Base-by-base conservation (phyloP, 2,888 invertebrate genomes). In the Apomyelois bistriatella region DNA sequence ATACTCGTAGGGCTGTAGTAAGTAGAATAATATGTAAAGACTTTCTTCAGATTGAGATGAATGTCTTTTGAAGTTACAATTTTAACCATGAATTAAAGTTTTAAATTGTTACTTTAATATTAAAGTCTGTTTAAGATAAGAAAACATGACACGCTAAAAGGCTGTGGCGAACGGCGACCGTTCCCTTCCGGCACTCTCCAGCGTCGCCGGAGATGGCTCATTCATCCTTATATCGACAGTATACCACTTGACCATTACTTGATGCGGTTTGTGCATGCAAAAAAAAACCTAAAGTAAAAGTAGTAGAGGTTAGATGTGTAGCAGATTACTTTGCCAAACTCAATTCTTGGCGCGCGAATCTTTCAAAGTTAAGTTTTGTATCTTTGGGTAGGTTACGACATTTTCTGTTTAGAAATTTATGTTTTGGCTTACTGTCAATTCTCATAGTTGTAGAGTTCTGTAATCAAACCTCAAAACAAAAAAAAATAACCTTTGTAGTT, bases 191-290 rank as follows among this genome's bases (percentile, higher is more conserved):
- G 82, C 77, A 77, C 77, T 79, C 64, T 63, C 68, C 67, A 59
- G 63, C 59, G 61, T 58, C 60, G 59, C 77, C 79, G 82, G 82
- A 83, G 81, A 83, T 82, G 79, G 80, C 67, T 79, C 68, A 82
- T 82, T 82, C 82, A 79, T 82, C 73, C 65, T 64, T 54, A 73
- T 70, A 82, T 82, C 75, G 82, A 77, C 72, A 64, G 52, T 40
- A 46, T 52, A 38, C 52, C 43, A 43, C 36, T 52, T 52, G 43
- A 52, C 52, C 52, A 52, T 9, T 13, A 32, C 32, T 10, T n/a
- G 10, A 15, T 46, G 35, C 10, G 10, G 3, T 37, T 36, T 40
- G n/a, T 10, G 15, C 9, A 43, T 8, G 22, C 7, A 43, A 15
- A 43, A 35, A n/a, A 1, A 5, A 28, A 36, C 37, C 22, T 28